These are phyloP conservation scores for Morone chrysops DNA, from an alignment of 2,113 vertebrate genomes.

Conservation along the genomic window DNA sequence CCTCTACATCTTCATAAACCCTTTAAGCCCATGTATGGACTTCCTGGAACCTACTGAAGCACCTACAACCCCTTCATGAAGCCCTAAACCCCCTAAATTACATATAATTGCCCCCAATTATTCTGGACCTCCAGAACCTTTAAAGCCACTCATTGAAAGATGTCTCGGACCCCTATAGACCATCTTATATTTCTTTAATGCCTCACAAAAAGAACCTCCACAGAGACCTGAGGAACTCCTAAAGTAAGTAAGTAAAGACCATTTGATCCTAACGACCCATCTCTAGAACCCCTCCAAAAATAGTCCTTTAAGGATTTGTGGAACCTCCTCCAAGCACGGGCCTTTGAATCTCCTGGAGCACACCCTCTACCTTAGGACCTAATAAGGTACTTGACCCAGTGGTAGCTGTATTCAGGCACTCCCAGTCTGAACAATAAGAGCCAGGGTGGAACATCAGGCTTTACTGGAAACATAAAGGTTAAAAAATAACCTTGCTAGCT, in stretches of 20 bases:
- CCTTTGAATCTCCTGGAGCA: background rate
- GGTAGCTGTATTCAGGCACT: background rate
- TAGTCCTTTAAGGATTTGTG: too few relatives aligned
- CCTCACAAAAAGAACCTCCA: too few relatives aligned
- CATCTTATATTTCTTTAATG: background rate
- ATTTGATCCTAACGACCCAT: too few relatives aligned
- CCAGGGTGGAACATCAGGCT: background rate
- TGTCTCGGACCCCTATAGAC: background rate
- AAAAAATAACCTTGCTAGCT: background rate
- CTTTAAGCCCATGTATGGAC: background rate
- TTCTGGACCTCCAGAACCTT: background rate
- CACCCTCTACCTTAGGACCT: background rate
- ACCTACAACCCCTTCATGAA: background rate
- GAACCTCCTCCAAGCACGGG: too few relatives aligned
- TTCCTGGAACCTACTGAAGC: background rate
- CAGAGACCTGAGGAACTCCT: too few relatives aligned
- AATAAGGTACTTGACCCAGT: background rate
- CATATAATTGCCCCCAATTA: background rate
- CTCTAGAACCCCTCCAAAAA: too few relatives aligned
- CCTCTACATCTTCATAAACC: too few relatives aligned
- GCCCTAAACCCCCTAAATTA: background rate
- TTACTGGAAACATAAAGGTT: background rate
- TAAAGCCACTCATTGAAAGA: background rate
- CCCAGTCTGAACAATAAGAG: conserved; percentile 3
- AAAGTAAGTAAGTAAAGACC: too few relatives aligned